Percentiles rank a stretch among this genome's conserved stretches.
phyloP scores from a whole-genome alignment of 2,113 vertebrate genomes.

The Poeciliopsis prolifica region DNA sequence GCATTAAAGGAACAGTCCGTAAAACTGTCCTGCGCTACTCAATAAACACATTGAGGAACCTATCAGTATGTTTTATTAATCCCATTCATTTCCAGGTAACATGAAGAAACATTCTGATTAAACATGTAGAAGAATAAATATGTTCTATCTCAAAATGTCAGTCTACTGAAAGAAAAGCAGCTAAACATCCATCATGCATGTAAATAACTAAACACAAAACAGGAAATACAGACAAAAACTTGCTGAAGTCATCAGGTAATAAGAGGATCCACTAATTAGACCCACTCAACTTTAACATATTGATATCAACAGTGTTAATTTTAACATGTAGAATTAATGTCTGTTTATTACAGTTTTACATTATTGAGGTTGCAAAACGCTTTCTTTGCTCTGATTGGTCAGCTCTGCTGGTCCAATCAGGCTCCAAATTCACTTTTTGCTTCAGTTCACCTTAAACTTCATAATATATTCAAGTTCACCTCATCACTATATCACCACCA shows the following conservation, averaged over 20 bases:
- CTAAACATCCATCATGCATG: no score
- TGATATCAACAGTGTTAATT: not conserved
- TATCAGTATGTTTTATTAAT: not conserved
- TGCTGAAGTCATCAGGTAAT: not conserved
- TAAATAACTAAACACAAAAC: not conserved
- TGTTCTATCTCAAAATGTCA: no score
- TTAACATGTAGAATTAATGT: not conserved
- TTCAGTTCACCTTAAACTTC: not conserved
- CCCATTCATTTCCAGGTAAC: no score
- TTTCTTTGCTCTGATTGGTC: not conserved
- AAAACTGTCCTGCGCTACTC: constrained; percentile 53
- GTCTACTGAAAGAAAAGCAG: no score
- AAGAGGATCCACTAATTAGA: not conserved
- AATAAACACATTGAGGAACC: constrained; percentile 63
- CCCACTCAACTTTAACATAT: no score
- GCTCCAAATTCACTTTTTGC: not conserved
- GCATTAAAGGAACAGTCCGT: constrained; percentile 20
- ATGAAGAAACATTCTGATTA: no score
- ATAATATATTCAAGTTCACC: no score
- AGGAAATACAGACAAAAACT: no score
- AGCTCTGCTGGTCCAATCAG: not conserved
- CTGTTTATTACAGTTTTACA: not conserved
- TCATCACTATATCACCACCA: no score
- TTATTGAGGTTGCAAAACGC: not conserved
- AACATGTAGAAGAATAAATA: no score